These are phyloP conservation scores for Apodemus agrarius DNA, from an alignment of 2,797 vertebrate genomes.

Conservation along the genomic window DNA sequence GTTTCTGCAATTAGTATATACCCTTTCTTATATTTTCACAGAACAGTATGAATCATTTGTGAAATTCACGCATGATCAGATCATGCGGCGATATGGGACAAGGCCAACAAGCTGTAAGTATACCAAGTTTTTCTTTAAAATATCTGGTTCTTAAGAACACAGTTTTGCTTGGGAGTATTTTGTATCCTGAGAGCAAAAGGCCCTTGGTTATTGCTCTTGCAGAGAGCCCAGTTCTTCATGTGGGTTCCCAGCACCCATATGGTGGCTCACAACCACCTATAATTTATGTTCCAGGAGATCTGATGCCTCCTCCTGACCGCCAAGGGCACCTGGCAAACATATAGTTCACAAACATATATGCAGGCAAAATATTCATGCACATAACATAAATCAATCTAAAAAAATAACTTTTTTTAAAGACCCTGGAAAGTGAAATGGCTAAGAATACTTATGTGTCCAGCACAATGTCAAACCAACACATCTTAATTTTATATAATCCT, in stretches of 20 bases:
- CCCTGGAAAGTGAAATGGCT: conserved; percentile 34
- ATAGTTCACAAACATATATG: not conserved
- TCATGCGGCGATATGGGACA: conserved; percentile 96
- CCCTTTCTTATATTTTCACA: conserved; percentile 79
- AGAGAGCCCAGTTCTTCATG: not conserved
- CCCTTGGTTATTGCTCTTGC: not conserved
- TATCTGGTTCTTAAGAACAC: conserved; percentile 53
- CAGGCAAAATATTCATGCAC: not conserved
- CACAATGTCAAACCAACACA: not conserved
- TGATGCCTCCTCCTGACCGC: not conserved
- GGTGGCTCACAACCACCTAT: not conserved
- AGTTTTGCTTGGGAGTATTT: conserved; percentile 49
- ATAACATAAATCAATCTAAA: not conserved
- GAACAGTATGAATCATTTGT: conserved; percentile 98
- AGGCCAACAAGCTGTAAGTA: conserved; percentile 95
- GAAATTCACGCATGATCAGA: conserved; percentile 98
- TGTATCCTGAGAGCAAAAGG: conserved; percentile 46
- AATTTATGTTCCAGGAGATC: not conserved
- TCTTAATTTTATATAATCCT: conserved; percentile 9
- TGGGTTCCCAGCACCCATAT: not conserved
- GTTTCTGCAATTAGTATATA: conserved; percentile 27
- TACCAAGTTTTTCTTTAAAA: conserved; percentile 68
- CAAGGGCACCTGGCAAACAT: not conserved
- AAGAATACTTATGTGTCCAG: not conserved
- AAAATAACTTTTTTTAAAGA: not conserved